Evolutionary conservation across 2,888 invertebrate genomes (phyloP).

Genomic region (Erebia palarica): DNA sequence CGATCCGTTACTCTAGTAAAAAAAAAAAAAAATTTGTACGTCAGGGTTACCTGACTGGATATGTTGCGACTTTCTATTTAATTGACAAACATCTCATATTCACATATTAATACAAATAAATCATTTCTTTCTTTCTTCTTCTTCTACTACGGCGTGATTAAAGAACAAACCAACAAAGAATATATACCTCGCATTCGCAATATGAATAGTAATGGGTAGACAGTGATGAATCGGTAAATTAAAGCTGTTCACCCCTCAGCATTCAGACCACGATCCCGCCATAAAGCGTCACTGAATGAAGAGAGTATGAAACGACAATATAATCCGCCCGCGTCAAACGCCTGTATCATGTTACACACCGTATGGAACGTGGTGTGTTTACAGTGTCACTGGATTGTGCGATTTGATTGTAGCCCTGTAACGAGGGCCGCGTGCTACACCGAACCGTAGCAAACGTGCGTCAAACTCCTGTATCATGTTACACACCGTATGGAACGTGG

Average conservation of each 20-base stretch:
- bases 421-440: conserved; percentile 10
- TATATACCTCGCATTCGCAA: too few species aligned
- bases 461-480: not conserved
- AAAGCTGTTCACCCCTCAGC: not conserved
- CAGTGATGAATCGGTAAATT: not conserved
- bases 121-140: too few species aligned
- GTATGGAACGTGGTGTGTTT: conserved; percentile 25
- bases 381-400: conserved; percentile 18
- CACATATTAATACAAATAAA: too few species aligned
- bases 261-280: conserved; percentile 21
- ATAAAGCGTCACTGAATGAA: conserved; percentile 9
- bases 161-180: too few species aligned
- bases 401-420: conserved; percentile 13
- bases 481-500: too few species aligned
- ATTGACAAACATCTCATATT: too few species aligned
- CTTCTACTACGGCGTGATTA: too few species aligned
- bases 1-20: too few species aligned
- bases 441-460: not conserved
- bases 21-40: too few species aligned
- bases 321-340: conserved; percentile 27
- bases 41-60: too few species aligned
- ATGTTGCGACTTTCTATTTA: too few species aligned
- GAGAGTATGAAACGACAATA: conserved; percentile 33
- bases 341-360: conserved; percentile 14
- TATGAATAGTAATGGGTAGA: not conserved